Percentiles rank a stretch among this genome's conserved stretches.
Evolutionary conservation across 2,113 vertebrate genomes (phyloP).

Genomic region (Entomyzon cyanotis): DNA sequence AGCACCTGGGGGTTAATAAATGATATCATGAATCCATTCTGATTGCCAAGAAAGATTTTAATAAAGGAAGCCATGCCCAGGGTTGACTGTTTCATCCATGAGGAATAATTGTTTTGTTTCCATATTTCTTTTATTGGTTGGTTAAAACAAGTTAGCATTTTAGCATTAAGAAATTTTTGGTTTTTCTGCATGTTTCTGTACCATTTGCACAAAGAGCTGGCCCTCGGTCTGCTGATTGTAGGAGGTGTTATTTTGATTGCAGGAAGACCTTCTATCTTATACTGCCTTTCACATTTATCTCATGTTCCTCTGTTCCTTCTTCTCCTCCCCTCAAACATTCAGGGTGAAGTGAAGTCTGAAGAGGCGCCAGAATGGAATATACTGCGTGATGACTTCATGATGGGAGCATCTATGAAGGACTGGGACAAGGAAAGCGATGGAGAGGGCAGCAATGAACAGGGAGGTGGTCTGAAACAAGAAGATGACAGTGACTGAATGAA

Average conservation of each 20-base stretch:
- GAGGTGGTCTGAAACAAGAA: slow-evolving; percentile 11
- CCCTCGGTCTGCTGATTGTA: not conserved
- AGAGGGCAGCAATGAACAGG: not conserved
- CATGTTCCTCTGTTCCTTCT: not conserved
- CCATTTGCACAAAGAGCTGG: not conserved
- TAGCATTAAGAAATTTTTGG: not conserved
- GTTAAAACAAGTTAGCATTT: slow-evolving; percentile 1
- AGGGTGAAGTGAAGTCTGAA: slow-evolving; percentile 68
- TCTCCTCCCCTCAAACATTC: not conserved
- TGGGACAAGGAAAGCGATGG: slow-evolving; percentile 89
- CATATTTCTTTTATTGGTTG: slow-evolving; percentile 27
- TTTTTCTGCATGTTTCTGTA: not conserved
- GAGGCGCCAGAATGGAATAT: slow-evolving; percentile 86
- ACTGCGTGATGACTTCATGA: slow-evolving; percentile 95
- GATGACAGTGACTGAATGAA: slow-evolving; percentile 66
- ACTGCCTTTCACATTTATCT: not conserved
- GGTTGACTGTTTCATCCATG: slow-evolving; percentile 29
- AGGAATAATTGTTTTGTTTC: slow-evolving; percentile 36
- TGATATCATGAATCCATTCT: slow-evolving; percentile 49
- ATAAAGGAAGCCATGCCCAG: slow-evolving; percentile 41
- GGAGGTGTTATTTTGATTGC: not conserved
- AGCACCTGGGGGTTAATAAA: slow-evolving; percentile 62
- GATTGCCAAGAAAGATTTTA: slow-evolving; percentile 61
- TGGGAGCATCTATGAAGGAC: slow-evolving; percentile 96
- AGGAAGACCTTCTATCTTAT: not conserved